These are phyloP conservation scores for Ptychadena robeensis DNA, from an alignment of 2,797 vertebrate genomes.

Conservation along the genomic window DNA sequence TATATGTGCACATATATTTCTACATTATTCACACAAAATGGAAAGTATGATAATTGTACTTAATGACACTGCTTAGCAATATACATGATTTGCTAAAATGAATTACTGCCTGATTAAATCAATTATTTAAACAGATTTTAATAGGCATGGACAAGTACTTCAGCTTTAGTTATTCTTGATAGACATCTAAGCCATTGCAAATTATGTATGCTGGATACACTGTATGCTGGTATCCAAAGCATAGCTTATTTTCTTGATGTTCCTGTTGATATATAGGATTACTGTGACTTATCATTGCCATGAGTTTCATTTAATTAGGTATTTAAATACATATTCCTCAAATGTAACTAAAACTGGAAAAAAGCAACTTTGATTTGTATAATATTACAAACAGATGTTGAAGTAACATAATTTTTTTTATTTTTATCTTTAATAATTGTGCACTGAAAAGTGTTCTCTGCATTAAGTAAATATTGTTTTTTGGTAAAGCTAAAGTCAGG, in stretches of 20 bases:
- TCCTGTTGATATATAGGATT: slow-evolving; percentile 15
- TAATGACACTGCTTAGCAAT: slow-evolving; percentile 6
- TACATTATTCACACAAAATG: too few relatives aligned
- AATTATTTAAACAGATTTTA: slow-evolving; percentile 25
- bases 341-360: not conserved
- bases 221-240: slow-evolving; percentile 7
- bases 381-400: not conserved
- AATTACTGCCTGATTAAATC: slow-evolving; percentile 22
- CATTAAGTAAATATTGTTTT: not conserved
- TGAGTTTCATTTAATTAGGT: slow-evolving; percentile 6
- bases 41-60: slow-evolving; percentile 1
- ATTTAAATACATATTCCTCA: slow-evolving; percentile 1
- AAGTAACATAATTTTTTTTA: not conserved
- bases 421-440: not conserved
- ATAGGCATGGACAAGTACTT: slow-evolving; percentile 8
- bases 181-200: slow-evolving; percentile 19
- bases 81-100: slow-evolving; percentile 3
- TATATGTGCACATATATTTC: not conserved
- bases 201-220: slow-evolving; percentile 4
- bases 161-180: slow-evolving; percentile 3
- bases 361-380: not conserved
- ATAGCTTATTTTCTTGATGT: not conserved
- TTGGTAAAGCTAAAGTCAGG: not conserved
- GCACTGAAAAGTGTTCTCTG: not conserved
- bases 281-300: slow-evolving; percentile 7